These are phyloP conservation scores for Therioaphis trifolii DNA, from an alignment of 2,888 invertebrate genomes.

Conservation along the genomic window DNA sequence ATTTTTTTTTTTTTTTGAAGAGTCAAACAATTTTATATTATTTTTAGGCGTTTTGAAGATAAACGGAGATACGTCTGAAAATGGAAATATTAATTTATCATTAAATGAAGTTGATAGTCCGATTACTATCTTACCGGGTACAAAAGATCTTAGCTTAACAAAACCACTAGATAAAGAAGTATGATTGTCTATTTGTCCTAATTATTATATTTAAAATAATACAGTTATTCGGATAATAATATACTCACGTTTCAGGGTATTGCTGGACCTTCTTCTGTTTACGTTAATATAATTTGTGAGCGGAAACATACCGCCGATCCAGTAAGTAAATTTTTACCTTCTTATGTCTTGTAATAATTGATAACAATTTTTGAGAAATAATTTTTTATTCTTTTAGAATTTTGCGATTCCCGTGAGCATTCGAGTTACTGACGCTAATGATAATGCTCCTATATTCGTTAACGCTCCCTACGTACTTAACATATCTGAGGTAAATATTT, in stretches of 20 bases:
- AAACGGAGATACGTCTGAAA: conserved; percentile 81
- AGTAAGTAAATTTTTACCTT: conserved; percentile 70
- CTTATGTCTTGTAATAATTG: no score
- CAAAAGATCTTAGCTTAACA: conserved; percentile 83
- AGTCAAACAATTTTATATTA: background rate
- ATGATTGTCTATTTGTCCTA: background rate
- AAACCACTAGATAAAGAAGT: conserved; percentile 83
- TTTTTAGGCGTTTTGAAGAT: conserved; percentile 77
- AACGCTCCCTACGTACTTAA: conserved; percentile 85
- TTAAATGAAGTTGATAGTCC: conserved; percentile 85
- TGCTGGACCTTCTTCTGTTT: conserved; percentile 84
- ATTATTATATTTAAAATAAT: background rate
- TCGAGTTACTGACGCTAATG: conserved; percentile 90
- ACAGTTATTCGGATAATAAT: no score
- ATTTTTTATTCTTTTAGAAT: conserved; percentile 71
- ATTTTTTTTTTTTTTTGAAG: conserved; percentile 16
- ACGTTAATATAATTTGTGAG: conserved; percentile 87
- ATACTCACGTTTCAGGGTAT: conserved; percentile 71
- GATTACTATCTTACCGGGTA: conserved; percentile 79
- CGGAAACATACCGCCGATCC: conserved; percentile 82
- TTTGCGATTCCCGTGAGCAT: conserved; percentile 85
- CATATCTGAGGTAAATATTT: conserved; percentile 82
- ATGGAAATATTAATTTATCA: conserved; percentile 81
- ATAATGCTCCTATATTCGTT: conserved; percentile 86
- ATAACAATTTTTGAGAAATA: no score